Evolutionary conservation across 2,797 vertebrate genomes (phyloP).

Genomic region (Lindbergichthys nudifrons): DNA sequence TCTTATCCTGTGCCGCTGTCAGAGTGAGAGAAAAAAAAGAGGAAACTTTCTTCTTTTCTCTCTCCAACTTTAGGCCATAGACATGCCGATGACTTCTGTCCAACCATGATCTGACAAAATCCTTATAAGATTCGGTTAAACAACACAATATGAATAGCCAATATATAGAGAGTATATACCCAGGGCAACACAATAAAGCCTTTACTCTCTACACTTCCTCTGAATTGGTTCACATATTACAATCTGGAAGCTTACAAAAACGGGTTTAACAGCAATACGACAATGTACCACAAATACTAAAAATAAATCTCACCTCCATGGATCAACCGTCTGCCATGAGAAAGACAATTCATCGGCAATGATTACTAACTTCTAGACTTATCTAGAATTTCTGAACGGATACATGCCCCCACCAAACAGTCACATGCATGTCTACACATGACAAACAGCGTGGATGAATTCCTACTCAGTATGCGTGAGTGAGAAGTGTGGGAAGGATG

Average conservation of each 20-base stretch:
- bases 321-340: constrained; percentile 34
- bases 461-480: constrained; percentile 56
- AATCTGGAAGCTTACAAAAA: neutral
- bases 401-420: neutral
- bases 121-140: neutral
- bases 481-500: constrained; percentile 71
- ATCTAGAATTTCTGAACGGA: constrained; percentile 15
- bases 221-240: neutral
- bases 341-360: constrained; percentile 23
- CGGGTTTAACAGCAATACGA: neutral
- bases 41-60: constrained; percentile 16
- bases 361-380: constrained; percentile 8
- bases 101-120: neutral
- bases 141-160: neutral
- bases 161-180: neutral
- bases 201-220: neutral
- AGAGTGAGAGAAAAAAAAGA: constrained; percentile 38
- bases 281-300: neutral
- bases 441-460: constrained; percentile 20
- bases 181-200: neutral
- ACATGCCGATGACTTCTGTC: neutral
- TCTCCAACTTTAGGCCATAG: constrained; percentile 5
- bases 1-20: constrained; percentile 42
- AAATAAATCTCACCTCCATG: constrained; percentile 9
- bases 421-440: constrained; percentile 34